These are phyloP conservation scores for Watersipora subatra DNA, from an alignment of 1,140 invertebrate species.

Conservation along the genomic window DNA sequence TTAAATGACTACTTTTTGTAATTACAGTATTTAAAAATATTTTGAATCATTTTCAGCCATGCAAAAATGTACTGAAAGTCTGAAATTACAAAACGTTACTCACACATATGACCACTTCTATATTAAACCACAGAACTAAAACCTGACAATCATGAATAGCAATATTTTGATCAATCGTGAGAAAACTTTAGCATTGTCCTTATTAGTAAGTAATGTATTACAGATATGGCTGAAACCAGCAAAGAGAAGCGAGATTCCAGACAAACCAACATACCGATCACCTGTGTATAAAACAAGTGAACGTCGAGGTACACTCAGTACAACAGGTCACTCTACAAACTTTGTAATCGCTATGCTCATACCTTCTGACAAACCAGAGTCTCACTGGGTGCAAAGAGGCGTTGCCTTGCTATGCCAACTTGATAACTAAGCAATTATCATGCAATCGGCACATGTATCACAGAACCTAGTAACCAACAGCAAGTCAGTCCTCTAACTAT, in stretches of 20 bases:
- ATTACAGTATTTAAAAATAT: too few relatives aligned
- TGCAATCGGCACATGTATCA: background rate
- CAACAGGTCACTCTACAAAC: constrained; percentile 42
- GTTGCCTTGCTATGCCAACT: constrained; percentile 58
- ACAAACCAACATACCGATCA: constrained; percentile 50
- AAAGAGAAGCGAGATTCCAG: constrained; percentile 26
- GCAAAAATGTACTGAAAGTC: too few relatives aligned
- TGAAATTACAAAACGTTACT: too few relatives aligned
- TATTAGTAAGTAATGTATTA: too few relatives aligned
- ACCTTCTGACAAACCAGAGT: constrained; percentile 29
- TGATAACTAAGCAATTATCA: constrained; percentile 48
- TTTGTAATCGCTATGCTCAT: constrained; percentile 36
- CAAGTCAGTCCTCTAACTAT: background rate
- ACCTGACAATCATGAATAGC: too few relatives aligned
- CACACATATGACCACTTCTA: too few relatives aligned
- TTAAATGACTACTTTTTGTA: background rate
- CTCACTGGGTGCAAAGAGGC: constrained; percentile 38
- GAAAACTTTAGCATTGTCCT: too few relatives aligned
- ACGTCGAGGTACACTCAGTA: constrained; percentile 43
- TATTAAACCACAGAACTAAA: too few relatives aligned
- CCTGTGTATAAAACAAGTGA: constrained; percentile 79
- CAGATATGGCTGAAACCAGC: constrained; percentile 35
- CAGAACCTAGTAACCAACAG: background rate
- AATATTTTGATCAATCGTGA: too few relatives aligned
- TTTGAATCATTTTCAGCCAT: too few relatives aligned